These are phyloP conservation scores for Neuroterus valhalla DNA, from an alignment of 1,140 invertebrate genomes.

Conservation along the genomic window DNA sequence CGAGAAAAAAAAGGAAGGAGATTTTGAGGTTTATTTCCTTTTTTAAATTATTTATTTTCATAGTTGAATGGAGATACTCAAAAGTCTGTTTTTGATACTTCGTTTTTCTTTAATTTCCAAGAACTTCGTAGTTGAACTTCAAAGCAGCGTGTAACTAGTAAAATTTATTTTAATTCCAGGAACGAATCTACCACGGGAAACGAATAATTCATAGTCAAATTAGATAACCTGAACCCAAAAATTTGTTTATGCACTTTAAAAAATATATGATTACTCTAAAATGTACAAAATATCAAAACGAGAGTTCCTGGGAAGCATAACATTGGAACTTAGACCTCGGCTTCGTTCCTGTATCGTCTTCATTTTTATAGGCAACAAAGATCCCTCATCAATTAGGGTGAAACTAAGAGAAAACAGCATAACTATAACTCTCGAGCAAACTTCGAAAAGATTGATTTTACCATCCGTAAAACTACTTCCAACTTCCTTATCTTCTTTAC, in stretches of 20 bases:
- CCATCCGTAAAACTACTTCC: conserved; percentile 64
- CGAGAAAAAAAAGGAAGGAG: no score
- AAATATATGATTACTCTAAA: neutral
- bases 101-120: no score
- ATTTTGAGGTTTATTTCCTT: no score
- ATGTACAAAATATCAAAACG: conserved; percentile 3
- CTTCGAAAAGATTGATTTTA: conserved; percentile 41
- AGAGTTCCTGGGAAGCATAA: conserved; percentile 9
- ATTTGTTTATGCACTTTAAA: neutral
- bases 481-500: conserved; percentile 61
- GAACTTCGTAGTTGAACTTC: neutral
- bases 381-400: conserved; percentile 11
- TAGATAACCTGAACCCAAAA: conserved; percentile 38
- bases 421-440: neutral
- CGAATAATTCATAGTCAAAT: conserved; percentile 69
- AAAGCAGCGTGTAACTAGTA: conserved; percentile 52
- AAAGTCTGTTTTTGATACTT: no score
- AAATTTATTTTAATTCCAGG: conserved; percentile 73
- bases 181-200: conserved; percentile 72
- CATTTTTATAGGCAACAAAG: conserved; percentile 6
- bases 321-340: conserved; percentile 1
- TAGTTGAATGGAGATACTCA: no score
- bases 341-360: conserved; percentile 24
- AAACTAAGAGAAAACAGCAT: conserved; percentile 9
- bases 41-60: no score